A percentile compares a stretch with the other conserved stretches of the same genome.
Evolutionary conservation across 1,140 invertebrate genomes (phyloP).

Genomic region (Augochlora pura): DNA sequence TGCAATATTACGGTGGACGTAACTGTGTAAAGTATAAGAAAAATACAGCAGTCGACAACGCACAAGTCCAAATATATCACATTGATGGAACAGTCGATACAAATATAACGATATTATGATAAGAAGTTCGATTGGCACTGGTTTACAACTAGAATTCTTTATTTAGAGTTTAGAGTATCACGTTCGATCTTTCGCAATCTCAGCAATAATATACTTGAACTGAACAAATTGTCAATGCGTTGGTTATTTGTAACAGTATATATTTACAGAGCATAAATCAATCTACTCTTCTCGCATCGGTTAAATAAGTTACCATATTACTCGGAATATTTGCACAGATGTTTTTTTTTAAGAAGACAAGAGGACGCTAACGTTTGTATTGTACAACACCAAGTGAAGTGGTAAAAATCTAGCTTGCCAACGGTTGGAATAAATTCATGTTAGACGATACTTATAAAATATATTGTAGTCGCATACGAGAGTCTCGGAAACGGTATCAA

Average conservation of each 20-base stretch:
- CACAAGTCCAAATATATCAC: neutral
- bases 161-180: too few species aligned
- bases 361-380: neutral
- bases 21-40: neutral
- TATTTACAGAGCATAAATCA: conserved; percentile 28
- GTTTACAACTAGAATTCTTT: neutral
- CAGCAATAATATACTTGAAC: neutral
- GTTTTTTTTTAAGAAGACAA: neutral
- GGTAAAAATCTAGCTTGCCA: conserved; percentile 18
- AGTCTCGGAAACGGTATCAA: conserved; percentile 2
- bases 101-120: conserved; percentile 1
- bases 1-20: neutral
- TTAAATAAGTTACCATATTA: conserved; percentile 4
- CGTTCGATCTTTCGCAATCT: neutral
- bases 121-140: conserved; percentile 1
- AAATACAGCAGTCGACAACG: neutral
- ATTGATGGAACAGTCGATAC: neutral
- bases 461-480: neutral
- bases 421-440: neutral
- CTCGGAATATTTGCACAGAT: neutral
- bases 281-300: conserved; percentile 1
- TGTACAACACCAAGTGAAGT: neutral
- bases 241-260: conserved; percentile 9
- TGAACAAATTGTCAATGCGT: neutral
- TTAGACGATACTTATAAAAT: conserved; percentile 31